A percentile compares a stretch with the other conserved stretches of the same genome.
These are phyloP conservation scores for Triplophysa siluroides DNA, from an alignment of 2,113 vertebrate species.

Conservation along the genomic window DNA sequence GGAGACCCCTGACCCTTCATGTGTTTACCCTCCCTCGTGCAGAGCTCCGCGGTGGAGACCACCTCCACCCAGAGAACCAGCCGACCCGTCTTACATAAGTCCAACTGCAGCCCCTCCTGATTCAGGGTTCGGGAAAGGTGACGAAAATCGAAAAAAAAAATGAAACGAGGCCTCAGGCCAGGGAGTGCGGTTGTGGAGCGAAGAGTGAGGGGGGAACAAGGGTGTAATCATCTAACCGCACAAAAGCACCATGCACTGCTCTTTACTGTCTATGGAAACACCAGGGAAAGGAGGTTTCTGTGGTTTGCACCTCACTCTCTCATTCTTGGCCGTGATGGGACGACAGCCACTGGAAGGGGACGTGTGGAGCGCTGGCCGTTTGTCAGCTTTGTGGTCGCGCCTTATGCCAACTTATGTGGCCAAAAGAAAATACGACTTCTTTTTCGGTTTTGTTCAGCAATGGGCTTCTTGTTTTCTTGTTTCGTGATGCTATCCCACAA, in stretches of 20 bases:
- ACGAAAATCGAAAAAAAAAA: too few relatives aligned
- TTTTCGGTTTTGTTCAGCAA: not conserved
- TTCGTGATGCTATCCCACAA: not conserved
- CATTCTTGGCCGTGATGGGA: slow-evolving; percentile 36
- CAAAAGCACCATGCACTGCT: slow-evolving; percentile 29
- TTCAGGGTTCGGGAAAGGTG: not conserved
- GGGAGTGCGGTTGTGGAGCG: slow-evolving; percentile 42
- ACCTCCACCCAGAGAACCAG: not conserved
- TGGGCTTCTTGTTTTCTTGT: slow-evolving; percentile 10
- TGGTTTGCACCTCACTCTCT: slow-evolving; percentile 42
- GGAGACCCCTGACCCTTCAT: slow-evolving; percentile 21
- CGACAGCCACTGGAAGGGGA: not conserved
- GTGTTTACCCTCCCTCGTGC: not conserved
- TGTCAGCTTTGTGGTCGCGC: not conserved
- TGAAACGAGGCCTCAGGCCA: not conserved
- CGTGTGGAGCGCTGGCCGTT: not conserved
- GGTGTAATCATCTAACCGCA: slow-evolving; percentile 48
- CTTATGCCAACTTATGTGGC: not conserved
- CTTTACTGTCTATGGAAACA: slow-evolving; percentile 23
- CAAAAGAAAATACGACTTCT: slow-evolving; percentile 3
- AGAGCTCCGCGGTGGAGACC: not conserved
- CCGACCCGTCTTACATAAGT: not conserved
- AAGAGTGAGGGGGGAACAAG: slow-evolving; percentile 26
- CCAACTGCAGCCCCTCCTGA: not conserved
- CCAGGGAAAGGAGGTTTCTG: slow-evolving; percentile 10